Percentiles rank a stretch among this genome's conserved stretches.
phyloP scores from a whole-genome alignment of 2,797 vertebrate species.

The Oryzias sinensis region DNA sequence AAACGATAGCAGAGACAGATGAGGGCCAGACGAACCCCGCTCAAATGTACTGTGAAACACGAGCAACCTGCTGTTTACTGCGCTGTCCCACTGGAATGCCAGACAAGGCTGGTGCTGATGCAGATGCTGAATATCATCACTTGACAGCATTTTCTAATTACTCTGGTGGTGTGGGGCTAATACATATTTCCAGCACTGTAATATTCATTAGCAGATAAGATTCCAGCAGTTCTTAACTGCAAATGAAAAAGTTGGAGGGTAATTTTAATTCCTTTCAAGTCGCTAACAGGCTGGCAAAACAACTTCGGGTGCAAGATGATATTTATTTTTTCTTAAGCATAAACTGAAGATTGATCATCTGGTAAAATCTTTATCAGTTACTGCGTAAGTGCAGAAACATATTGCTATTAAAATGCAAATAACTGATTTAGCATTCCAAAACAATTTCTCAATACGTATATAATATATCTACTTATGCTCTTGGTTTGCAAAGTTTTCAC shows the following conservation, averaged over 20 bases:
- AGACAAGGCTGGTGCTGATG: conserved; percentile 48
- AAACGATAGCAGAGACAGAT: conserved; percentile 71
- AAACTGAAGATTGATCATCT: conserved; percentile 36
- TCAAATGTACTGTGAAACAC: conserved; percentile 86
- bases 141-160: conserved; percentile 68
- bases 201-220: conserved; percentile 73
- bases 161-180: conserved; percentile 53
- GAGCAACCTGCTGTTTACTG: conserved; percentile 56
- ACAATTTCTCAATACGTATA: conserved; percentile 22
- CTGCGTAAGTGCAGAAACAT: conserved; percentile 29
- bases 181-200: conserved; percentile 65
- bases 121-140: conserved; percentile 63
- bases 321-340: conserved; percentile 31
- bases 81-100: conserved; percentile 42
- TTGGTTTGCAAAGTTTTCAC: conserved; percentile 76
- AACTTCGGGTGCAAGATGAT: conserved; percentile 38
- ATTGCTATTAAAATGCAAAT: conserved; percentile 30
- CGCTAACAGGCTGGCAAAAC: conserved; percentile 41
- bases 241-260: conserved; percentile 56
- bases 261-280: conserved; percentile 57
- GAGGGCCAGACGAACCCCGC: conserved; percentile 57
- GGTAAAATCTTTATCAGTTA: conserved; percentile 30
- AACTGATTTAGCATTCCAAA: conserved; percentile 28
- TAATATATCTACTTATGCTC: conserved; percentile 17
- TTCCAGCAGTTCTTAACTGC: conserved; percentile 47